Evolutionary conservation across 1,140 invertebrate genomes (phyloP).

Genomic region (Chironomus striatipennis): DNA sequence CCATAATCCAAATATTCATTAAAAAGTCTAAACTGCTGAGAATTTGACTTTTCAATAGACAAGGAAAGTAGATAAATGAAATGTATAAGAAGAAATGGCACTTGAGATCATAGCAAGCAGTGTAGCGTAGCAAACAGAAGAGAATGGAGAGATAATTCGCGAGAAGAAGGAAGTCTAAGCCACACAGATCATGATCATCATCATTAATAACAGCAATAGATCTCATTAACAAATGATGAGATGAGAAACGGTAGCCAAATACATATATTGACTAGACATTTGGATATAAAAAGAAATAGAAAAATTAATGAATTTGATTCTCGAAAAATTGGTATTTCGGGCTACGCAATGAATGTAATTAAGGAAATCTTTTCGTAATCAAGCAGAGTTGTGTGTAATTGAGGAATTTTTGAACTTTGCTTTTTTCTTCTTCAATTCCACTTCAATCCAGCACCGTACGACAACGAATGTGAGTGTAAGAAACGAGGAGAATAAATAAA

Average conservation of each 20-base stretch:
- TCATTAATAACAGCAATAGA: neutral
- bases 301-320: conserved; percentile 14
- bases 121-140: neutral
- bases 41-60: too few species aligned
- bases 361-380: conserved; percentile 17
- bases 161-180: neutral
- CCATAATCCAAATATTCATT: too few species aligned
- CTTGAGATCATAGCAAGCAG: too few species aligned
- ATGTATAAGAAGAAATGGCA: too few species aligned
- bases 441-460: neutral
- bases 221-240: conserved; percentile 11
- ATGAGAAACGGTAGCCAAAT: conserved; percentile 20
- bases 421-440: neutral
- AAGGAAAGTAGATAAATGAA: too few species aligned
- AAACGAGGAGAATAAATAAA: neutral
- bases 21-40: too few species aligned
- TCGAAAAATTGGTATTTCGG: neutral
- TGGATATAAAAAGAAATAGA: neutral
- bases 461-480: too few species aligned
- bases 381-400: neutral
- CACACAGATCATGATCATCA: conserved; percentile 12
- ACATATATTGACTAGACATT: neutral
- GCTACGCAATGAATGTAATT: conserved; percentile 16
- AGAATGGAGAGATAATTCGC: neutral
- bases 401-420: neutral